Conservation (phyloP, 2,113 vertebrate species). For the Sardina pilchardus region DNA sequence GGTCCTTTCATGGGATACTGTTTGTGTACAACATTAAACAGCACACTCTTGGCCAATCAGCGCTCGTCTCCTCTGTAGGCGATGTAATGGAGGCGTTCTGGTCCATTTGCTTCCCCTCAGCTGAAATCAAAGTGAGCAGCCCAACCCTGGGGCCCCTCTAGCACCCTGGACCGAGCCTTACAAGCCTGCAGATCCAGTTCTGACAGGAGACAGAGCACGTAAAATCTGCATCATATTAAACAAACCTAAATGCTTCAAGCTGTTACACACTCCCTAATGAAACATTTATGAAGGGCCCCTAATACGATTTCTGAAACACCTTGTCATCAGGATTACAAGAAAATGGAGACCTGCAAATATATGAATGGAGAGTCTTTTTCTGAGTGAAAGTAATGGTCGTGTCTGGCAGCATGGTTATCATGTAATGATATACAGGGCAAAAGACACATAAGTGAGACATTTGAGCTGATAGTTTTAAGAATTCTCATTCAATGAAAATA, state of each 20-base stretch:
- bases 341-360: slow-evolving; percentile 41
- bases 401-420: not conserved
- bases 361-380: slow-evolving; percentile 1
- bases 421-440: not conserved
- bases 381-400: not conserved
- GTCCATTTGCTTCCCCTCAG: slow-evolving; percentile 51
- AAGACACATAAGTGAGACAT: not conserved
- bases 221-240: slow-evolving; percentile 74
- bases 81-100: slow-evolving; percentile 49
- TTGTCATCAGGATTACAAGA: slow-evolving; percentile 65
- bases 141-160: slow-evolving; percentile 48
- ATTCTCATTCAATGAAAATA: not conserved
- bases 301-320: slow-evolving; percentile 78
- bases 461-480: not conserved
- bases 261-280: slow-evolving; percentile 75
- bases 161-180: slow-evolving; percentile 47
- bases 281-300: slow-evolving; percentile 76
- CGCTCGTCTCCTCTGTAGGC: not conserved
- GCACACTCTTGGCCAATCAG: slow-evolving; percentile 37
- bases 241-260: slow-evolving; percentile 77
- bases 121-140: slow-evolving; percentile 70
- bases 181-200: slow-evolving; percentile 51
- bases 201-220: slow-evolving; percentile 64
- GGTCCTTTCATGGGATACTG: not conserved
- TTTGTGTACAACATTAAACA: slow-evolving; percentile 28